A percentile compares a stretch with the other conserved stretches of the same genome.
phyloP scores from a whole-genome alignment of 2,888 invertebrate genomes.

The Chirona hameri region DNA sequence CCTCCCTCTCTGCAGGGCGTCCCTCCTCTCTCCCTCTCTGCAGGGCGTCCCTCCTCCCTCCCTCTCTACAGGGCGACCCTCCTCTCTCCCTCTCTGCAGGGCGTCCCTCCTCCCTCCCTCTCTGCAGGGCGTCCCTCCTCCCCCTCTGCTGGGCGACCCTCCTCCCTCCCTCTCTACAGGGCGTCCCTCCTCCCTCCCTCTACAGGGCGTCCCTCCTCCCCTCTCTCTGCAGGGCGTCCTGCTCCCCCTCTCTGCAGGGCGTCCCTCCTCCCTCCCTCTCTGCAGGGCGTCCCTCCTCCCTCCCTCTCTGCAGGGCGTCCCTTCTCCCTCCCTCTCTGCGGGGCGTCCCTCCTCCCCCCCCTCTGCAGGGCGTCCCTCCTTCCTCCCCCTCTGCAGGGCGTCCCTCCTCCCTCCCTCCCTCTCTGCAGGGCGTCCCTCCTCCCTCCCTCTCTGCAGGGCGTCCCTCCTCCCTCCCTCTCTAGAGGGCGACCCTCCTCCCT shows the following conservation, averaged over 20 bases:
- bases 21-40: neutral
- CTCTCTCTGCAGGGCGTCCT: neutral
- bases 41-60: neutral
- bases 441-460: no score
- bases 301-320: no score
- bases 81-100: neutral
- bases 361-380: no score
- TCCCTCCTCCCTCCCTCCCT: no score
- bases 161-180: neutral
- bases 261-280: neutral
- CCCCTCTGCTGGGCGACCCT: neutral
- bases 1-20: neutral
- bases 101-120: neutral
- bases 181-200: neutral
- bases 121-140: neutral
- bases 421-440: no score
- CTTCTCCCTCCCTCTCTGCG: no score
- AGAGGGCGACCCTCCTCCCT: no score
- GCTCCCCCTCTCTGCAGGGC: no score
- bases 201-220: neutral
- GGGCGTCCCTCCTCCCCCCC: no score
- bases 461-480: no score
- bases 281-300: no score
- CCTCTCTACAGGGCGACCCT: neutral
- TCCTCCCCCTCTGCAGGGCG: no score